A percentile compares a stretch with the other conserved stretches of the same genome.
phyloP scores from a whole-genome alignment of 1,140 invertebrate genomes.

The Drosophila miranda region DNA sequence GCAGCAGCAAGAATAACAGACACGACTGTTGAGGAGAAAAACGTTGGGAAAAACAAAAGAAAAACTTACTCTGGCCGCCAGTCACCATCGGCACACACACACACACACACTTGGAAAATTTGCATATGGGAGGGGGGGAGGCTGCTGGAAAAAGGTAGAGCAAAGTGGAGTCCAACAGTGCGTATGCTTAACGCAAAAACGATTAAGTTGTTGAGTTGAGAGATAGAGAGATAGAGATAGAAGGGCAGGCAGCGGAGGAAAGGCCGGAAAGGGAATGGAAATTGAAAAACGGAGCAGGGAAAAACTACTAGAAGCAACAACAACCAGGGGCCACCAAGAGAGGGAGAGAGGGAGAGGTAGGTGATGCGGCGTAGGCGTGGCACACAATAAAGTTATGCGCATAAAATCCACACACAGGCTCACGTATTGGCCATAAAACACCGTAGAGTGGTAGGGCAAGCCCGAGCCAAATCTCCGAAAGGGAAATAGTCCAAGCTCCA shows the following conservation, averaged over 20 bases:
- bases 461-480: slow-evolving; percentile 46
- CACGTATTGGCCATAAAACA: slow-evolving; percentile 77
- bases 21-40: neutral
- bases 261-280: slow-evolving; percentile 40
- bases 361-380: slow-evolving; percentile 26
- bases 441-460: slow-evolving; percentile 19
- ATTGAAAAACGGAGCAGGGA: slow-evolving; percentile 62
- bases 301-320: slow-evolving; percentile 33
- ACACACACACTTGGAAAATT: slow-evolving; percentile 44
- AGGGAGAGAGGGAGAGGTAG: neutral
- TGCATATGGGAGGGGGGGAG: slow-evolving; percentile 46
- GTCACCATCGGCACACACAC: neutral
- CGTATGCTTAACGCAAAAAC: slow-evolving; percentile 77
- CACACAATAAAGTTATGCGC: slow-evolving; percentile 73
- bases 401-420: slow-evolving; percentile 70
- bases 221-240: slow-evolving; percentile 16
- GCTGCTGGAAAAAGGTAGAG: slow-evolving; percentile 23
- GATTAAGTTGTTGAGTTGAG: slow-evolving; percentile 71
- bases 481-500: slow-evolving; percentile 54
- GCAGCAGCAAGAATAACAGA: neutral
- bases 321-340: neutral
- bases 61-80: slow-evolving; percentile 1
- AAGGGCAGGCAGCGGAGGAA: neutral
- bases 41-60: slow-evolving; percentile 3
- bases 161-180: slow-evolving; percentile 46